Percentiles rank a stretch among this genome's conserved stretches.
phyloP scores from a whole-genome alignment of 2,113 vertebrate species.

The Aix galericulata region DNA sequence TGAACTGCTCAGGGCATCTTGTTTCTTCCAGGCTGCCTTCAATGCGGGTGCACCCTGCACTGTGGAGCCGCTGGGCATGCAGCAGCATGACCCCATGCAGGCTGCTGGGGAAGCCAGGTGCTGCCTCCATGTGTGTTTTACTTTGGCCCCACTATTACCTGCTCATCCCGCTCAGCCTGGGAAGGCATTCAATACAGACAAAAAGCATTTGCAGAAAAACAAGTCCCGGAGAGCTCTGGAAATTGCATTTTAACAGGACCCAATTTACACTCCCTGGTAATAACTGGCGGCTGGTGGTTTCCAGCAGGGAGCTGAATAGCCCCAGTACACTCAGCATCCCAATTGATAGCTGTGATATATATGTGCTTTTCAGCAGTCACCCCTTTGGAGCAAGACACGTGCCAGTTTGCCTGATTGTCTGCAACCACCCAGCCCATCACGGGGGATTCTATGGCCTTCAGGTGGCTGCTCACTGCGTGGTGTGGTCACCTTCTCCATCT shows the following conservation, averaged over 20 bases:
- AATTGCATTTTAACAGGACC: conserved; percentile 48
- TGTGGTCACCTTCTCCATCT: background rate
- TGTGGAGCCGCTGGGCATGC: accelerated
- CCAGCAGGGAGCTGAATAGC: conserved; percentile 10
- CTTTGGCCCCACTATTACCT: background rate
- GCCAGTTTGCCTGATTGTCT: background rate
- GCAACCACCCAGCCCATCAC: background rate
- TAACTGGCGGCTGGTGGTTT: conserved; percentile 20
- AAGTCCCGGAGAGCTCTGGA: conserved; percentile 17
- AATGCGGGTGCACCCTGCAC: accelerated
- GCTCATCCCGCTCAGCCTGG: background rate
- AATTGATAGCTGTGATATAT: background rate
- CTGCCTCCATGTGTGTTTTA: background rate
- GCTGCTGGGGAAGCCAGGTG: background rate
- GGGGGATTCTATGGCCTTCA: background rate
- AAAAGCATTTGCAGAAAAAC: conserved; percentile 35
- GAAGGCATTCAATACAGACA: conserved; percentile 17
- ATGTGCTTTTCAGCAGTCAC: background rate
- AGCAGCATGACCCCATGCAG: background rate
- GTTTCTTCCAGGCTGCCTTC: background rate
- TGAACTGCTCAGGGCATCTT: background rate
- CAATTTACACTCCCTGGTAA: background rate
- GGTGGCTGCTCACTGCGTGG: background rate
- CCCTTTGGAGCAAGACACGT: background rate
- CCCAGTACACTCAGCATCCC: background rate